These are phyloP conservation scores for Camponotus pennsylvanicus DNA, from an alignment of 1,140 invertebrate genomes.

Conservation along the genomic window DNA sequence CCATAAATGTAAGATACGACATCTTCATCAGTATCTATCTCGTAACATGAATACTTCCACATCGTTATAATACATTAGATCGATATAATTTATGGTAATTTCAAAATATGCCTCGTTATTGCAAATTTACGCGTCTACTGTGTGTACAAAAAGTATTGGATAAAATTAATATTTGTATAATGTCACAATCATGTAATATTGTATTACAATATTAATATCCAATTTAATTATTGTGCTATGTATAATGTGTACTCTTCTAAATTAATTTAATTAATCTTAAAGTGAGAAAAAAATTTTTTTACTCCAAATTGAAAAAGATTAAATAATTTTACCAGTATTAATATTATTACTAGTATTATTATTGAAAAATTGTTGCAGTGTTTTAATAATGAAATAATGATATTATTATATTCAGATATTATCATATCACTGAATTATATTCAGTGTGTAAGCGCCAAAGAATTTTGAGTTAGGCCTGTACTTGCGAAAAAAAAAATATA, in stretches of 20 bases:
- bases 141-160: background rate
- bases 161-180: background rate
- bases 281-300: background rate
- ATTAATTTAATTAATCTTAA: background rate
- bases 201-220: background rate
- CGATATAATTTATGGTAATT: conserved; percentile 4
- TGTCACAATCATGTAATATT: background rate
- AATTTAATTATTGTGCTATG: background rate
- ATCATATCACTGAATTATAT: no score
- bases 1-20: conserved; percentile 34
- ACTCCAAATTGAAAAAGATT: background rate
- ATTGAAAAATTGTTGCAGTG: background rate
- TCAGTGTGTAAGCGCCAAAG: background rate
- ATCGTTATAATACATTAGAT: background rate
- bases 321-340: background rate
- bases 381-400: background rate
- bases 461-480: no score
- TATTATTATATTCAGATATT: no score
- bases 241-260: background rate
- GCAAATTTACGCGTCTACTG: background rate
- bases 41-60: conserved; percentile 20
- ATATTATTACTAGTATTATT: background rate
- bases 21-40: conserved; percentile 30
- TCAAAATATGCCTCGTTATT: background rate
- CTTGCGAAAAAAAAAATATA: no score